Conservation (phyloP, 2,888 invertebrate genomes). For the Clostera curtula region DNA sequence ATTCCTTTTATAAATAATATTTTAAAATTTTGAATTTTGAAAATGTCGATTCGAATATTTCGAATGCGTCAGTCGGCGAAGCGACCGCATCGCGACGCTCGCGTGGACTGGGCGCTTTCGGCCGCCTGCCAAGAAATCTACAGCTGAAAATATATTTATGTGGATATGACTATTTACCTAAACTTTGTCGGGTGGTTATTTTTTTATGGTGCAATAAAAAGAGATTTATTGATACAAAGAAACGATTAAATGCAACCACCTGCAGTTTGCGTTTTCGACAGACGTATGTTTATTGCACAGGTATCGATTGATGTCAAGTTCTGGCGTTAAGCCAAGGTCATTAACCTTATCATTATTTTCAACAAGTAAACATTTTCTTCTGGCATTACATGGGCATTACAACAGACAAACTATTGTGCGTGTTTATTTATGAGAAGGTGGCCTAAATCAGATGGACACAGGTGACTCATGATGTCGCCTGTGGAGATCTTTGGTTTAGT, state of each 20-base stretch:
- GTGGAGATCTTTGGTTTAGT: too few species aligned
- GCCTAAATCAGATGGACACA: too few species aligned
- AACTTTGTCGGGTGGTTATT: conserved; percentile 21
- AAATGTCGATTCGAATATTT: conserved; percentile 24
- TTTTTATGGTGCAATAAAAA: conserved; percentile 18
- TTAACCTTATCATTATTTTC: conserved; percentile 6
- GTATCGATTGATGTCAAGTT: too few species aligned
- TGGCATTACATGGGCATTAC: too few species aligned
- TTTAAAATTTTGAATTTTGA: conserved; percentile 33
- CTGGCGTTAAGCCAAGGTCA: conserved; percentile 5
- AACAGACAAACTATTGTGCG: too few species aligned
- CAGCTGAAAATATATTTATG: conserved; percentile 65
- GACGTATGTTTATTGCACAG: too few species aligned
- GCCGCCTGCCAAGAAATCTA: conserved; percentile 64
- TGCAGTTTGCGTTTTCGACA: neutral
- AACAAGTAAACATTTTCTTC: too few species aligned
- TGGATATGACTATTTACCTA: conserved; percentile 53
- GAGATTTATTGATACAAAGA: neutral
- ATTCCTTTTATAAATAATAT: conserved; percentile 13
- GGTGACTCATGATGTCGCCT: too few species aligned
- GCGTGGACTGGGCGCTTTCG: conserved; percentile 61
- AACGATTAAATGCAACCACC: conserved; percentile 1
- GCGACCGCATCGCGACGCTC: conserved; percentile 52
- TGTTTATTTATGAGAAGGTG: too few species aligned
- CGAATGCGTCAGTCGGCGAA: conserved; percentile 42